These are phyloP conservation scores for Trichoplusia ni DNA, from an alignment of 1,140 invertebrate genomes.

Conservation along the genomic window DNA sequence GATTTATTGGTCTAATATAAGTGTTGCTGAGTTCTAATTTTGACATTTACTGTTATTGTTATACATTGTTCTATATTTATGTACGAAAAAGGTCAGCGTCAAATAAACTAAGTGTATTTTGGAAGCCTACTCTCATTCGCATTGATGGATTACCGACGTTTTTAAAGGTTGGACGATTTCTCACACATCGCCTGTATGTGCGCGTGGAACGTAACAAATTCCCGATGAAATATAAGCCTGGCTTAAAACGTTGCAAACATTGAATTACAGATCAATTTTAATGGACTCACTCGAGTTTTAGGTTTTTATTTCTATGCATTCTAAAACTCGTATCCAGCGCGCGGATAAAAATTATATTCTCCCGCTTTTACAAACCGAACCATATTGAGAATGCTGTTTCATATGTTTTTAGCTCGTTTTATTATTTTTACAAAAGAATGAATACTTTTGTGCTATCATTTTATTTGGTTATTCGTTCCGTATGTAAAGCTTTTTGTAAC, in stretches of 20 bases:
- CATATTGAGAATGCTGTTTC: no score
- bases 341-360: no score
- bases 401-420: no score
- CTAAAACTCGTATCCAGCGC: no score
- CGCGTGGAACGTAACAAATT: background rate
- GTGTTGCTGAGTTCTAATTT: background rate
- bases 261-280: background rate
- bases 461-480: no score
- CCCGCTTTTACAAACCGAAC: no score
- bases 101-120: background rate
- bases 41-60: background rate
- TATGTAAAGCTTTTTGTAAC: no score
- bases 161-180: slow-evolving; percentile 3
- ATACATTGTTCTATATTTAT: background rate
- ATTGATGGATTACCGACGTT: slow-evolving; percentile 10
- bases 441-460: no score
- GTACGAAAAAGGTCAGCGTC: background rate
- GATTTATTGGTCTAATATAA: background rate
- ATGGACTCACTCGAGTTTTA: no score
- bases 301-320: no score
- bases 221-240: background rate
- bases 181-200: background rate
- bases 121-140: background rate
- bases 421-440: no score
- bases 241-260: slow-evolving; percentile 10